These are phyloP conservation scores for Eupithecia centaureata DNA, from an alignment of 2,888 invertebrate genomes.

Conservation along the genomic window DNA sequence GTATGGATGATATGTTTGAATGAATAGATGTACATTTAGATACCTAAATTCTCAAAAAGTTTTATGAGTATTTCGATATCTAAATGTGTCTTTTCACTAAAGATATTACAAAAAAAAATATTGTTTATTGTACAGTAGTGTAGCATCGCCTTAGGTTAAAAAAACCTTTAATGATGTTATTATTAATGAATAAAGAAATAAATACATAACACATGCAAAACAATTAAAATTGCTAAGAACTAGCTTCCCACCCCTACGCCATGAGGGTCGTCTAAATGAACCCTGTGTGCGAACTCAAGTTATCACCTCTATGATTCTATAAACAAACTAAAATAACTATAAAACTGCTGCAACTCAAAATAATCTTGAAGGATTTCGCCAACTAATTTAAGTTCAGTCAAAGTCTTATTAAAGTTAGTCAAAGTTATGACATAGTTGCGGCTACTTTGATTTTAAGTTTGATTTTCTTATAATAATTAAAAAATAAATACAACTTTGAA, in stretches of 20 bases:
- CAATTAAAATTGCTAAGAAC: not conserved
- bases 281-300: not conserved
- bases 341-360: not conserved
- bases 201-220: no score
- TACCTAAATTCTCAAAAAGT: no score
- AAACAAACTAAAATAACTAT: conserved; percentile 5
- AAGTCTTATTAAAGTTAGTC: conserved; percentile 3
- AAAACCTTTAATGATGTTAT: no score
- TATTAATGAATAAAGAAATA: no score
- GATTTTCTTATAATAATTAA: not conserved
- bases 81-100: no score
- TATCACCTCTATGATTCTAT: not conserved
- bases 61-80: no score
- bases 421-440: not conserved
- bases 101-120: no score
- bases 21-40: no score
- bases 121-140: no score
- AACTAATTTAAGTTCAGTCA: not conserved
- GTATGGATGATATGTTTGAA: no score
- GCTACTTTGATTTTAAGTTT: not conserved
- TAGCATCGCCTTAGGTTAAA: no score
- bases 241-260: not conserved
- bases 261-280: not conserved
- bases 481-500: no score
- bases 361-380: not conserved